Base-by-base conservation (phyloP, 2,797 vertebrate species). In the Gadopsis marmoratus region DNA sequence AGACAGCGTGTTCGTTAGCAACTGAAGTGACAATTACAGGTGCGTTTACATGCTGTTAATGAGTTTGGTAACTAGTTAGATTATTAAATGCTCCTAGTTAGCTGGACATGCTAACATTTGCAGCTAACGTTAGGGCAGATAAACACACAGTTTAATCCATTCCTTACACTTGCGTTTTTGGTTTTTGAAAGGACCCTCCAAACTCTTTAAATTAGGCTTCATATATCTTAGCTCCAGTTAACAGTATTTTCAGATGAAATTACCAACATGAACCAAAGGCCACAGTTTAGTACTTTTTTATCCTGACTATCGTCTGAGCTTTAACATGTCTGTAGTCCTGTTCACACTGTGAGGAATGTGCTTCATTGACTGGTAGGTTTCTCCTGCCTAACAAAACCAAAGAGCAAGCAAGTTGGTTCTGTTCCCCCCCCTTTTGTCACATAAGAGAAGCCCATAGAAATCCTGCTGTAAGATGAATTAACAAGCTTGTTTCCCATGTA, bases 401-500 rank as follows among this genome's bases (percentile, higher is more conserved):
- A 76, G 71, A 82, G 73, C 68, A 70, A 82, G 73, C 67, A 47
- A 17, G 59, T 54, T 35, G 78, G 73, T 81, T 86, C 87, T 85
- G 80, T 90, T 79, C 88, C 76, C 47, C 53, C 3, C 21, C 50
- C 81, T 59, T 92, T 90, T 90, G 88, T 92, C 76, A 23, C 43
- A 31, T n/a, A 65, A 48, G 56, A 74, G 71, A 71, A 69, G 29
- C 78, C 79, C 47, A 84, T 78, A 74, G 77, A 89, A 84, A 86
- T 29, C 13, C 50, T 31, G 78, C 84, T 67, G 79, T 50, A 86
- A 62, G 84, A 71, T 70, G 81, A 86, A 74, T 90, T 91, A 92
- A 93, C 87, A 86, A 86, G 86, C 84, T 71, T 21, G 77, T 88
- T 94, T 93, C 91, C 92, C 90, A 92, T 83, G 64, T 85, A 39